These are phyloP conservation scores for Conistra vaccinii DNA, from an alignment of 2,888 invertebrate species.

Conservation along the genomic window DNA sequence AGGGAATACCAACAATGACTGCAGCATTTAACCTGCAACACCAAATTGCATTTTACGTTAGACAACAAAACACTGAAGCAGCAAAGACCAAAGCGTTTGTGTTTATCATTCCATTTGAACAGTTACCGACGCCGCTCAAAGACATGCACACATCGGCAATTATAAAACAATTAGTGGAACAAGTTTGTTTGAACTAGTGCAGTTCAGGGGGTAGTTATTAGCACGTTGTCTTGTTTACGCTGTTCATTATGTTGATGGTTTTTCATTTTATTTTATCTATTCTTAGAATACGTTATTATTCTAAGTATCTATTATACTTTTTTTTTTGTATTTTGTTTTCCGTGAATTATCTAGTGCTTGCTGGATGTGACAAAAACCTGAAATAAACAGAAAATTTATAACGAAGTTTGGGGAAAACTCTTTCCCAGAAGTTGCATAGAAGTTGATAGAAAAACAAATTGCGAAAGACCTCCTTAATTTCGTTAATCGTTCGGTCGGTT, in stretches of 20 bases:
- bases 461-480: not conserved
- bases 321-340: not conserved
- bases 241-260: conserved; percentile 20
- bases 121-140: conserved; percentile 38
- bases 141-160: conserved; percentile 61
- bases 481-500: too few species aligned
- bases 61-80: conserved; percentile 41
- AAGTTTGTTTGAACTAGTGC: conserved; percentile 49
- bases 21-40: conserved; percentile 7
- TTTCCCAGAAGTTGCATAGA: not conserved
- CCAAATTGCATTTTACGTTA: conserved; percentile 31
- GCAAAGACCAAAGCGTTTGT: conserved; percentile 23
- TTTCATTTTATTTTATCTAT: not conserved
- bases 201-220: conserved; percentile 65
- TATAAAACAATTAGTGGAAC: conserved; percentile 60
- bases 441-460: not conserved
- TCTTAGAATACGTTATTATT: too few species aligned
- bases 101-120: conserved; percentile 57
- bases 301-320: too few species aligned
- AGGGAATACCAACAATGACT: conserved; percentile 4
- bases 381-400: not conserved
- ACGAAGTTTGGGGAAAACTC: not conserved
- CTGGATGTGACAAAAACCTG: too few species aligned
- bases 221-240: conserved; percentile 56
- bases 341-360: too few species aligned